phyloP scores from a whole-genome alignment of 2,113 vertebrate species.

The Limanda limanda region DNA sequence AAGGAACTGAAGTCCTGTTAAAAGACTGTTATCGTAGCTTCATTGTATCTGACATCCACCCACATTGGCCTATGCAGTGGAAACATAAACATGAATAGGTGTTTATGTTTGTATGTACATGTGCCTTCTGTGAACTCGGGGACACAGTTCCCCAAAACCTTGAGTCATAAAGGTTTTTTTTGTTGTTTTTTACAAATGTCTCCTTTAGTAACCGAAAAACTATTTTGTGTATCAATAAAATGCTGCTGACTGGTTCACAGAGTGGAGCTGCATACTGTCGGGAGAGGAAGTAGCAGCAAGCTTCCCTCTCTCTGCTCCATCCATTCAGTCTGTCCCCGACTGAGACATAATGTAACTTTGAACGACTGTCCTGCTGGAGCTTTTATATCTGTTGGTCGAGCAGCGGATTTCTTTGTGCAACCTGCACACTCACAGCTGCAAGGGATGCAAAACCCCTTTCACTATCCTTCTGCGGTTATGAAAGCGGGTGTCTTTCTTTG shows the following conservation, averaged over 20 bases:
- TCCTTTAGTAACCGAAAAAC: no score
- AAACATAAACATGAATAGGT: slow-evolving; percentile 31
- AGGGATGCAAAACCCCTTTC: slow-evolving; percentile 69
- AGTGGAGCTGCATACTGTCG: not conserved
- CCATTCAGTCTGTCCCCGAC: slow-evolving; percentile 23
- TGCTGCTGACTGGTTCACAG: not conserved
- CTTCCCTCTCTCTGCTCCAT: slow-evolving; percentile 19
- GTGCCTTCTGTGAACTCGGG: slow-evolving; percentile 4
- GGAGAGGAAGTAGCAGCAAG: not conserved
- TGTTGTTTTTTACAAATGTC: not conserved
- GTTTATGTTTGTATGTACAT: slow-evolving; percentile 26
- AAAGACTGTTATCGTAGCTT: slow-evolving; percentile 38
- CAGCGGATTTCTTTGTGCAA: slow-evolving; percentile 55
- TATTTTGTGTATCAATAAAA: slow-evolving; percentile 22
- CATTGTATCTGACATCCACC: slow-evolving; percentile 34
- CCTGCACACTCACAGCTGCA: slow-evolving; percentile 56
- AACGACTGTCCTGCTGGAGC: slow-evolving; percentile 32
- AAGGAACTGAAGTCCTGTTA: slow-evolving; percentile 30
- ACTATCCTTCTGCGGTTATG: slow-evolving; percentile 51
- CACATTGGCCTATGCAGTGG: slow-evolving; percentile 23
- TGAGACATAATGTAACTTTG: slow-evolving; percentile 32
- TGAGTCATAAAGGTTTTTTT: slow-evolving; percentile 22
- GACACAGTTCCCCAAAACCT: slow-evolving; percentile 2
- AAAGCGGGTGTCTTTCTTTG: slow-evolving; percentile 48
- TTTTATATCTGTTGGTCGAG: slow-evolving; percentile 50